phyloP scores from a whole-genome alignment of 2,888 invertebrate species.

The Dynastes tityus region DNA sequence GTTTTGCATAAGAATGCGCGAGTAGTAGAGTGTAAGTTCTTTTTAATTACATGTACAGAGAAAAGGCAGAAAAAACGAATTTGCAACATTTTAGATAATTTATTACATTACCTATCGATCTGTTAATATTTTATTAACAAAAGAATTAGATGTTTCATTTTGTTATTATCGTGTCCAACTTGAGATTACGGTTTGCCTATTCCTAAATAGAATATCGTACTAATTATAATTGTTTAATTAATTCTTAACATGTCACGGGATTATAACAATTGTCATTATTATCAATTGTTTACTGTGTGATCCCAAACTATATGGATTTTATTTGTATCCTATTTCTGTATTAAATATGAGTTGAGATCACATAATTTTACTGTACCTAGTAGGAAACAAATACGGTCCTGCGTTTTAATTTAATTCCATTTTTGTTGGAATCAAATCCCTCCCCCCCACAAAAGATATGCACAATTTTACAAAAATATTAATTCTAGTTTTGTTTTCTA shows the following conservation, averaged over 20 bases:
- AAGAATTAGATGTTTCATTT: neutral
- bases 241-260: too few relatives aligned
- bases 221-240: neutral
- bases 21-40: slow-evolving; percentile 17
- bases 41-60: slow-evolving; percentile 37
- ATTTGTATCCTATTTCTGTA: too few relatives aligned
- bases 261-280: slow-evolving; percentile 5
- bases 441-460: neutral
- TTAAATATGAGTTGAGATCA: too few relatives aligned
- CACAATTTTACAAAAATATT: slow-evolving; percentile 12
- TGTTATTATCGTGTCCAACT: neutral
- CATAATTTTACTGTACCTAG: too few relatives aligned
- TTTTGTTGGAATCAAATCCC: neutral
- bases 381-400: too few relatives aligned
- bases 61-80: neutral
- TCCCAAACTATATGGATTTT: too few relatives aligned
- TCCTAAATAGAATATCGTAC: neutral
- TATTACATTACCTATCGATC: slow-evolving; percentile 34
- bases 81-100: slow-evolving; percentile 32
- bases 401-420: neutral
- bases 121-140: slow-evolving; percentile 25
- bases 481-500: slow-evolving; percentile 45
- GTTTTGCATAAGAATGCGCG: neutral
- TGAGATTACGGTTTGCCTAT: too few relatives aligned
- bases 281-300: neutral